Evolutionary conservation across 2,113 vertebrate species (phyloP).

Genomic region (Phasianus colchicus): DNA sequence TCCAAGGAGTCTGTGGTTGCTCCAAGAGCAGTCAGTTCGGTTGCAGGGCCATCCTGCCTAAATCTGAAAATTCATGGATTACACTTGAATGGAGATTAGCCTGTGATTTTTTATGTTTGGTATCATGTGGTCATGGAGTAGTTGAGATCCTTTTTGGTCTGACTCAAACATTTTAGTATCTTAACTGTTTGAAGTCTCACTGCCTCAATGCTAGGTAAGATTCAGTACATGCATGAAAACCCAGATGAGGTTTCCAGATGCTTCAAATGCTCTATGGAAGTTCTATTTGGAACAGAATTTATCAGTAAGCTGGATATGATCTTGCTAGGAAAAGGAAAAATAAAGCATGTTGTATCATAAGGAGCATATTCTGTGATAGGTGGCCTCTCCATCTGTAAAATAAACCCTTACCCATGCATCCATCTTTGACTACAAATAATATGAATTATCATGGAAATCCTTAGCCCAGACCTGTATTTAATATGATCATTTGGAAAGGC

Average conservation of each 20-base stretch:
- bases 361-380: neutral
- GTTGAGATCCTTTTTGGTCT: neutral
- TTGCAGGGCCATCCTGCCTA: neutral
- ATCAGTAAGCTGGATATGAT: neutral
- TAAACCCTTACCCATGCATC: neutral
- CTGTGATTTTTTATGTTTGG: neutral
- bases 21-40: neutral
- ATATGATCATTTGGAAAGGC: neutral
- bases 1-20: neutral
- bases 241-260: neutral
- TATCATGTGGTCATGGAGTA: neutral
- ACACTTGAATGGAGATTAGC: neutral
- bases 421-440: neutral
- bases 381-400: neutral
- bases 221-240: neutral
- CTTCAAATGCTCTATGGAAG: neutral
- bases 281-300: neutral
- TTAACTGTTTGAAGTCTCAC: neutral
- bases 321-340: neutral
- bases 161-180: neutral
- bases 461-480: neutral
- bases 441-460: neutral
- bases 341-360: neutral
- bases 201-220: neutral
- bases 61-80: neutral